These are phyloP conservation scores for Drosophila truncata DNA, from an alignment of 1,140 invertebrate genomes.

Conservation along the genomic window DNA sequence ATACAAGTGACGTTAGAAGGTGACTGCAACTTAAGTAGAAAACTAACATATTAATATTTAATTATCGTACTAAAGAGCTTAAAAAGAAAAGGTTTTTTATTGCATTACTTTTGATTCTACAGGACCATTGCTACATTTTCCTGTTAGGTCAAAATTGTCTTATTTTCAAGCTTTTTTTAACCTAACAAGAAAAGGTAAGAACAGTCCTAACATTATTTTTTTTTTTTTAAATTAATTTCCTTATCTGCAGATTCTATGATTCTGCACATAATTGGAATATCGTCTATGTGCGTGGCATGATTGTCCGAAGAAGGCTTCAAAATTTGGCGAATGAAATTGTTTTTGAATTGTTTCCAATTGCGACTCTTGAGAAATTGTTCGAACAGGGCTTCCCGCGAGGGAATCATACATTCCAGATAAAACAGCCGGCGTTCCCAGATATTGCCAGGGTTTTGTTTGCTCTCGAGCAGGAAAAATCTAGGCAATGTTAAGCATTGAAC, in stretches of 20 bases:
- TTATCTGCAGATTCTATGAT: slow-evolving; percentile 57
- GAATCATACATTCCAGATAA: slow-evolving; percentile 87
- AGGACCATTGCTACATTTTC: background rate
- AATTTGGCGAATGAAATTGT: slow-evolving; percentile 79
- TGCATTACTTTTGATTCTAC: background rate
- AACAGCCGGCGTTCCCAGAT: slow-evolving; percentile 87
- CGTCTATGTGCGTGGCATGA: slow-evolving; percentile 45
- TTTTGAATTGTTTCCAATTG: slow-evolving; percentile 86
- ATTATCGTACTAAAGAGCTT: background rate
- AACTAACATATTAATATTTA: background rate
- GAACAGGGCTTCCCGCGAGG: slow-evolving; percentile 85
- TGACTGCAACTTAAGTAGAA: background rate
- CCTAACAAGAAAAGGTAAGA: background rate
- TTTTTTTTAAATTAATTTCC: slow-evolving; percentile 13
- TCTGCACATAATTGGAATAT: slow-evolving; percentile 79
- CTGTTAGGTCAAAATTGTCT: slow-evolving; percentile 1
- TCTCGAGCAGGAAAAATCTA: slow-evolving; percentile 86
- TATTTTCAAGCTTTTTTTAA: background rate
- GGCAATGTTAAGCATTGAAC: slow-evolving; percentile 87
- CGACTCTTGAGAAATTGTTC: slow-evolving; percentile 85
- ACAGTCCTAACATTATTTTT: background rate
- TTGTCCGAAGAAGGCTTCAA: slow-evolving; percentile 2
- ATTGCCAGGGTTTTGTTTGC: slow-evolving; percentile 87
- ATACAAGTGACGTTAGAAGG: background rate
- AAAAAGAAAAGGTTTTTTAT: background rate